A percentile compares a stretch with the other conserved stretches of the same genome.
Evolutionary conservation across 1,140 invertebrate species (phyloP).

Genomic region (Diachasma alloeum): DNA sequence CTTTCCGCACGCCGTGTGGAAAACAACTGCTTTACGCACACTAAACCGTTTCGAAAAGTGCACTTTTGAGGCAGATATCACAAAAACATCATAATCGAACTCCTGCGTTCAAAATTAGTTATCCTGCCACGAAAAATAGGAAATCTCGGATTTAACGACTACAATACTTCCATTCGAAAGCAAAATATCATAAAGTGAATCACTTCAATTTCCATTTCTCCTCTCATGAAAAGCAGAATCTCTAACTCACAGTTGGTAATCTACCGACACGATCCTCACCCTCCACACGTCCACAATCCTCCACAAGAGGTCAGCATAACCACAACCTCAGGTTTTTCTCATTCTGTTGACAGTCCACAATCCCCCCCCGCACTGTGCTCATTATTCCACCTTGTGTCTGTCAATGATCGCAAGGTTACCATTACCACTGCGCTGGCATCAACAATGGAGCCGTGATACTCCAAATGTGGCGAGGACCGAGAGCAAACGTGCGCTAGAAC

Average conservation of each 20-base stretch:
- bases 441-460: not conserved
- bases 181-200: too few species aligned
- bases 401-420: not conserved
- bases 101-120: too few species aligned
- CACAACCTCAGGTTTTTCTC: not conserved
- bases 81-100: too few species aligned
- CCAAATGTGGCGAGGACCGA: not conserved
- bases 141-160: too few species aligned
- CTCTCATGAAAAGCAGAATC: too few species aligned
- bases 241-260: not conserved
- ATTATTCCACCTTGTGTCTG: not conserved
- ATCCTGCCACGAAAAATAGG: too few species aligned
- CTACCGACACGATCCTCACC: not conserved
- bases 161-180: too few species aligned
- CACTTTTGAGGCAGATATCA: too few species aligned
- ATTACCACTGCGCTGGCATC: not conserved
- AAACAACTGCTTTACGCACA: too few species aligned
- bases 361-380: not conserved
- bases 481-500: not conserved
- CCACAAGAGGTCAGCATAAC: not conserved
- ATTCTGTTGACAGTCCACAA: not conserved
- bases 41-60: too few species aligned
- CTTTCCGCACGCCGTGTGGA: too few species aligned
- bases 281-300: not conserved
- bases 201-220: too few species aligned